Conservation (phyloP, 1,140 invertebrate species). For the Xylocopa sonorina region DNA sequence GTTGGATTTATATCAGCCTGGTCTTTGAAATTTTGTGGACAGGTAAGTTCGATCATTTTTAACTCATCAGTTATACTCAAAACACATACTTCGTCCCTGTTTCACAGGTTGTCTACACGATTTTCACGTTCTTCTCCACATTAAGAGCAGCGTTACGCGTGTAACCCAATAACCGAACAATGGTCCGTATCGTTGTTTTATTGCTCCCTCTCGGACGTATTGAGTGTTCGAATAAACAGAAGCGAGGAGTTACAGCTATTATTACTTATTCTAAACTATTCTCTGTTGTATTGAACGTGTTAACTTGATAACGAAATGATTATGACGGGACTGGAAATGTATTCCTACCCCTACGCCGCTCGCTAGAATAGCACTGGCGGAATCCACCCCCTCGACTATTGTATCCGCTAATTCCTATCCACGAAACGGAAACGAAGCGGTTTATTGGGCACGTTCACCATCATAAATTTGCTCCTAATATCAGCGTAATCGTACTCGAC, state of each 20-base stretch:
- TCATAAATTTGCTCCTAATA: conserved; percentile 82
- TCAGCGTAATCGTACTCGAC: conserved; percentile 86
- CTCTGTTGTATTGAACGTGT: background rate
- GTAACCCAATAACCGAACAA: no score
- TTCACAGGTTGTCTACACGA: conserved; percentile 58
- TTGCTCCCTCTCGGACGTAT: background rate
- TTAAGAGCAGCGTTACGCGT: conserved; percentile 15
- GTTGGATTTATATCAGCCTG: conserved; percentile 40
- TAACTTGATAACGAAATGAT: conserved; percentile 4
- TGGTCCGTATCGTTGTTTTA: no score
- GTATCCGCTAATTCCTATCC: conserved; percentile 78
- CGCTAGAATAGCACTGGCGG: background rate
- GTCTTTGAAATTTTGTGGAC: conserved; percentile 54
- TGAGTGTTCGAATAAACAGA: background rate
- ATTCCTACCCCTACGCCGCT: background rate
- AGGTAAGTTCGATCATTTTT: conserved; percentile 36
- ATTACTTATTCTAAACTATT: background rate
- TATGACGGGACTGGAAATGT: no score
- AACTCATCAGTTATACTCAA: background rate
- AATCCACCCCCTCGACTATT: background rate
- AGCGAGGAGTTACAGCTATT: conserved; percentile 10
- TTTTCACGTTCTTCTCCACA: conserved; percentile 51
- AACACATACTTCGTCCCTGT: background rate
- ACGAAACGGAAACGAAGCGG: conserved; percentile 85
- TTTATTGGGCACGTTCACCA: conserved; percentile 84